Evolutionary conservation across 2,113 vertebrate species (phyloP), one percentile per base, ranked within the genome.

Genomic region (Microcebus lehilahytsara): DNA sequence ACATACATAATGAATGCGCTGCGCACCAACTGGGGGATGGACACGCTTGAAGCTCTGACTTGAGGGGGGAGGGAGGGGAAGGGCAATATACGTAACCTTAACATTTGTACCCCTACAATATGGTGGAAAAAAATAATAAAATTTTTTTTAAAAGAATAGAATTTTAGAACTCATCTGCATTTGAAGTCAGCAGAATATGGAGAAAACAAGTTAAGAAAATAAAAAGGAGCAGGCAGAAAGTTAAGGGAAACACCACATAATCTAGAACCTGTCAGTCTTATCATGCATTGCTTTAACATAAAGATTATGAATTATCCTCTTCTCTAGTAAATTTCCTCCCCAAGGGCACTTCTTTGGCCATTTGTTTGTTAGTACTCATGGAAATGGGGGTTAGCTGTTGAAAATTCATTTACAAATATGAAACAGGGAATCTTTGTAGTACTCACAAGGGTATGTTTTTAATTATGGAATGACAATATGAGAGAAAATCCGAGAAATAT

Each of bases 331-430:
- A 91, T 58, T 83, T 58, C 34, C 16, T 66, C 58, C 10, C 9
- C 17, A 66, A 42, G 9, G 22, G 10, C 9, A 34, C 8, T 60
- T 51, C 25, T 77, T 51, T 62, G 6, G 19, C 14, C 84, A 62
- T 64, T 95, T 72, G 67, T 95, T 46, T 95, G 19, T 75, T 85
- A 72, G 27, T 67, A 40, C 42, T 69, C 93, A 93, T 80, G 19
- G 46, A 97, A 78, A 87, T 78, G 27, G 5, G 49, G 46, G 11
- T 22, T 46, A 87, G 23, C 13, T 95, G 96, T 84, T 81, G 53
- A 95, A 95, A 85, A 60, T 74, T 93, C 51, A 81, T 78, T 93
- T 91, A 49, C 91, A 96, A 97, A 74, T n/a, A 83, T 37, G 66
- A 88, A 87, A 8, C 30, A 37, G 23, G 19, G 42, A 72, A 71